Evolutionary conservation across 2,113 vertebrate species (phyloP), one percentile per base, ranked within the genome.

Genomic region (Dasyornis broadbenti): DNA sequence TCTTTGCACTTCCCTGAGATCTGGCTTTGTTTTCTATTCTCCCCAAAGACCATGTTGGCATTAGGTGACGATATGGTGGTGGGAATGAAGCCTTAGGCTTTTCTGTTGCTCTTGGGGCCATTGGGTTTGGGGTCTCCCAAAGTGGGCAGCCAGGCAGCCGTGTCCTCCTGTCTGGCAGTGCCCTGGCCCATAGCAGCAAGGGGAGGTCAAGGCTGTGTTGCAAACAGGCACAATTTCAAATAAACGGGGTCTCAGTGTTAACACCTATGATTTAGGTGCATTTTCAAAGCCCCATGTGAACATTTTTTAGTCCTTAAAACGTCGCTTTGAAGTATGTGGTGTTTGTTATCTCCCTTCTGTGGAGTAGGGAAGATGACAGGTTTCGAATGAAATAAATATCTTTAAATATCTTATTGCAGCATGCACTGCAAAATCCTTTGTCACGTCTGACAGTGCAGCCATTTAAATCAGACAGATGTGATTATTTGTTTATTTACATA

Each of bases 41-140:
- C 35, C 23, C 23, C 19, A 44, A 49, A 89, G 37, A 27, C 4
- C 2, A 1, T 19, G 20, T 15, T 9, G 16, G 39, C 1, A 1
- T 0, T 54, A 76, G 28, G 28, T 35, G 30, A 53, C 44, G 53
- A 59, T 0, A 0, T 2, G 31, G 56, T 21, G 22, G 37, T 27
- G 49, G 57, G 30, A 45, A 31, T 5, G 1, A 45, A 70, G 15
- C 45, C 45, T 45, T 39, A 31, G 39, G 16, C n/a, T 79, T 54
- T 42, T 42, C 24, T 28, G 54, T 44, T 0, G 0, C 49, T 9
- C 9, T 6, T 0, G 5, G 22, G 40, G 22, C 30, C 0, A 0
- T 11, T 49, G 4, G 30, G 17, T 63, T 45, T 80, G 61, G 57
- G 52, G 28, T 14, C 2, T 3, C 50, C 47, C 1, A 3, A 70